Base-by-base conservation (phyloP, 2,888 invertebrate genomes). In the Eretmocerus hayati region DNA sequence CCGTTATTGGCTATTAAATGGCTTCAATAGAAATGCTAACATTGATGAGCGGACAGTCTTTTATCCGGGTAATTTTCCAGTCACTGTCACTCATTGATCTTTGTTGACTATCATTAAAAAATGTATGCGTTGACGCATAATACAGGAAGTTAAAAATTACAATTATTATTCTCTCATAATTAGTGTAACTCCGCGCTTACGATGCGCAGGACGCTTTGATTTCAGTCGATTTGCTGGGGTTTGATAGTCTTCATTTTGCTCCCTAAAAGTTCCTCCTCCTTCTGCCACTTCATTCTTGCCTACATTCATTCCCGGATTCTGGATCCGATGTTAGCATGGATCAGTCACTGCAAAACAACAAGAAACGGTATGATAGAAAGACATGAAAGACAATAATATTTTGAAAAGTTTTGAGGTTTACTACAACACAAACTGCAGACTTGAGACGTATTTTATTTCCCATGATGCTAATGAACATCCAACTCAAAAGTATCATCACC, bases 311-410 rank as follows among this genome's bases (percentile, higher is more conserved):
- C 50, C 65, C 64, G 59, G 64, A 62, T 56, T 59, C 60, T 33
- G 59, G 44, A 59, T 64, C 66, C 60, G 62, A 59, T 52, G 58
- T 58, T 39, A 61, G 58, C 57, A 62, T 62, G 56, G 66, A 66
- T 69, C 69, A 69, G 58, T 69, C 69, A 55, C 69, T 69, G 48
- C 5, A 56, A 57, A 55, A 50, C 23, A 53, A 52, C 39, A 30
- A 33, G n/a, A n/a, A n/a, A n/a, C n/a, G n/a, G n/a, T n/a, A n/a
- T n/a, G n/a, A n/a, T n/a, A n/a, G n/a, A n/a, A n/a, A n/a, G n/a
- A n/a, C n/a, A n/a, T n/a, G n/a, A n/a, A n/a, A n/a, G n/a, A n/a
- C n/a, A n/a, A n/a, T n/a, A n/a, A n/a, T n/a, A n/a, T n/a, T n/a
- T n/a, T n/a, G n/a, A n/a, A n/a, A n/a, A n/a, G n/a, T n/a, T n/a